Conservation (phyloP, 1,140 invertebrate genomes). For the Caerostris darwini region DNA sequence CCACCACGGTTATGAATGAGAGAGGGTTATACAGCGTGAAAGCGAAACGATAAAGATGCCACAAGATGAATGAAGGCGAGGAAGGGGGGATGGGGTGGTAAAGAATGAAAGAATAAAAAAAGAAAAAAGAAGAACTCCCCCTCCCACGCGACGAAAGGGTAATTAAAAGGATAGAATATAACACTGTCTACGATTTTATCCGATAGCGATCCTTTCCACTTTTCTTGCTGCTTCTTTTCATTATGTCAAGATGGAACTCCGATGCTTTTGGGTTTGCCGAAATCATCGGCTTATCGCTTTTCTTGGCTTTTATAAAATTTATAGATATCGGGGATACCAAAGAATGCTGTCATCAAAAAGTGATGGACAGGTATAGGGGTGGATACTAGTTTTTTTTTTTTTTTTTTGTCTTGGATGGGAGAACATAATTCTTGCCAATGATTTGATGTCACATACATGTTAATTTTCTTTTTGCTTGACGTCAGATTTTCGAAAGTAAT, state of each 20-base stretch:
- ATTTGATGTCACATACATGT: too few species aligned
- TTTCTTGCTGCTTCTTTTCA: background rate
- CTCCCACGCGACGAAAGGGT: constrained; percentile 64
- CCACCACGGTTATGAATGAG: constrained; percentile 68
- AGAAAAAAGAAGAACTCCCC: background rate
- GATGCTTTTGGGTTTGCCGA: background rate
- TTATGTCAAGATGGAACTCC: background rate
- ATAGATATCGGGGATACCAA: background rate
- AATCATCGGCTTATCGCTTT: constrained; percentile 25
- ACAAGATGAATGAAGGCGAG: constrained; percentile 64
- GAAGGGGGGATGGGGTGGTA: background rate
- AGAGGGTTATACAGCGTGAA: constrained; percentile 60
- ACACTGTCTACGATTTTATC: constrained; percentile 47
- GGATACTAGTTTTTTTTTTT: too few species aligned
- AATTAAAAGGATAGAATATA: constrained; percentile 69
- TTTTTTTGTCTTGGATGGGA: too few species aligned
- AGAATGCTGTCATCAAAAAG: background rate
- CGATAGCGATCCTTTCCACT: constrained; percentile 36
- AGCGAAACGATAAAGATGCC: constrained; percentile 73
- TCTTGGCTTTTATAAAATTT: constrained; percentile 15
- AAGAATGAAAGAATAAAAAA: background rate
- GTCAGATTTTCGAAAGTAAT: too few species aligned
- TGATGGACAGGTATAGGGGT: background rate
- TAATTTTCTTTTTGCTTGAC: too few species aligned
- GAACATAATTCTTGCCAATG: too few species aligned